Base-by-base conservation (phyloP, 2,888 invertebrate genomes). In the Orthonychiurus folsomi region DNA sequence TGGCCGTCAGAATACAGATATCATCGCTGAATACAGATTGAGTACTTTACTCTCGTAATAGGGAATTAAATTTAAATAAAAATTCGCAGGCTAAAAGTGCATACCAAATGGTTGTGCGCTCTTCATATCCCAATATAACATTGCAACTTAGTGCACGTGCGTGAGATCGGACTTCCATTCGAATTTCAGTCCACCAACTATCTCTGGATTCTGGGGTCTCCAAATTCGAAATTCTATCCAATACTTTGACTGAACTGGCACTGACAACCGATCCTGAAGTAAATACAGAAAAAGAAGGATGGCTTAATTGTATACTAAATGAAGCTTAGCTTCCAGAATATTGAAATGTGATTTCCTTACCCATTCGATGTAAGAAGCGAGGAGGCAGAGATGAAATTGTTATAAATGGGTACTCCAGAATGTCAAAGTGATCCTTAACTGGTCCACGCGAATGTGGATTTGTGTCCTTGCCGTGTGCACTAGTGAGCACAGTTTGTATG, bases 181-280 rank as follows among this genome's bases (percentile, higher is more conserved):
- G 80, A 25, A 97, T 81, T 79, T 97, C 95, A 0, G 89, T 91
- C 96, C 97, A 97, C 94, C 96, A 96, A 1, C 88, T 87, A 74
- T 95, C 94, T 52, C 95, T 82, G 2, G 89, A 87, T 75, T 93
- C 93, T 20, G 91, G 89, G 76, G 94, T 94, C 73, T 93, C 91
- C 59, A 87, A 82, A 77, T 88, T 89, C 54, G 86, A 85, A 63
- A 89, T 87, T 69, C 88, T 81, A 75, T 89, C 89, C 54, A 93
- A 77, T 27, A 92, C 78, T 78, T 93, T 93, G 59, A 85, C 93
- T 60, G 85, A 93, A 76, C 89, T 81, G 0, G 91, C 87, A 66
- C 88, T 87, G 37, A 93, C 91, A 2, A 88, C 84, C 20, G 89
- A 94, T 64, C 88, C 85, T 85, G n/a, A 12, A 23, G 52, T 37